Conservation (phyloP, 1,140 invertebrate genomes). For the Leptoteleia sp. region DNA sequence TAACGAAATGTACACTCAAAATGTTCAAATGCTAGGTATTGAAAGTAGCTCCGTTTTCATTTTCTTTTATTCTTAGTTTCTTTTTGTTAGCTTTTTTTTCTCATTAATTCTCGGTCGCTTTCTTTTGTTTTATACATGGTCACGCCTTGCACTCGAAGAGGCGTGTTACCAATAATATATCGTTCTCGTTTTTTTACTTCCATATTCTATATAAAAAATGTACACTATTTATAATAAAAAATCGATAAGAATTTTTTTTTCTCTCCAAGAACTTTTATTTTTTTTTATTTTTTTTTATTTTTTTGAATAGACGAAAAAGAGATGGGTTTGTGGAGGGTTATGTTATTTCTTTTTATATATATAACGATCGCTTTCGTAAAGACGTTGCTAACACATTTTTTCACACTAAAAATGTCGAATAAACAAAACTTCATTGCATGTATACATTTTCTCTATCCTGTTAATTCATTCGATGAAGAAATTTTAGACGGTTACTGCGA, state of each 20-base stretch:
- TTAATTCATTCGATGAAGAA: too few relatives aligned
- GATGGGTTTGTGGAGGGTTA: conserved; percentile 49
- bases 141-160: conserved; percentile 42
- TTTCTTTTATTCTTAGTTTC: conserved; percentile 7
- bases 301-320: conserved; percentile 72
- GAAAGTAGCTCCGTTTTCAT: conserved; percentile 53
- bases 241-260: conserved; percentile 74
- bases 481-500: too few relatives aligned
- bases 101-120: conserved; percentile 40
- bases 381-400: too few relatives aligned
- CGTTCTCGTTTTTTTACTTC: conserved; percentile 70
- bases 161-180: conserved; percentile 72
- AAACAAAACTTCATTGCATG: too few relatives aligned
- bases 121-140: conserved; percentile 64
- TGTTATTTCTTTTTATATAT: conserved; percentile 17
- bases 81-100: conserved; percentile 50
- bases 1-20: conserved; percentile 66
- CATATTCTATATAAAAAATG: conserved; percentile 80
- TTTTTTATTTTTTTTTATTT: too few relatives aligned
- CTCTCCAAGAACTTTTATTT: conserved; percentile 44
- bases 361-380: conserved; percentile 67
- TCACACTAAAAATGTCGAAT: too few relatives aligned
- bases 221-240: conserved; percentile 82
- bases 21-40: conserved; percentile 58
- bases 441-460: too few relatives aligned